Percentiles rank a stretch among this genome's conserved stretches.
Evolutionary conservation across 2,113 vertebrate species (phyloP).

Genomic region (Paraplagusia blochii): DNA sequence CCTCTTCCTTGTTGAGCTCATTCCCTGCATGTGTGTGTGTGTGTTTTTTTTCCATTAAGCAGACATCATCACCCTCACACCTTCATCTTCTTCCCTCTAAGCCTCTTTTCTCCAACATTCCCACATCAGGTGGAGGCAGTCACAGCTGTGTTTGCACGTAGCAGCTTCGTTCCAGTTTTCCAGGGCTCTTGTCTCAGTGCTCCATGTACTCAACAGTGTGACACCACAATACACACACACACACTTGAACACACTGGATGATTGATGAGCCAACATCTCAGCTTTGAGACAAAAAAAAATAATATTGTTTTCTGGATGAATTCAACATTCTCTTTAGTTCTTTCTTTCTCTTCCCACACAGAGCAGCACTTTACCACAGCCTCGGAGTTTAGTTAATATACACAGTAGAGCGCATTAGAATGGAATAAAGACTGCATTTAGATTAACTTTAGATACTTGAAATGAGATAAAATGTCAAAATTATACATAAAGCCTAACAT

Average conservation of each 20-base stretch:
- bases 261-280: constrained; percentile 59
- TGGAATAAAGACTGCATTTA: too few species aligned
- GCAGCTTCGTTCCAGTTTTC: background rate
- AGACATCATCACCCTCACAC: constrained; percentile 30
- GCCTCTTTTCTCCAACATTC: constrained; percentile 19
- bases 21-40: constrained; percentile 18
- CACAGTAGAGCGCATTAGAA: background rate
- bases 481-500: too few species aligned
- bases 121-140: constrained; percentile 30
- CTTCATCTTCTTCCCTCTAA: constrained; percentile 20
- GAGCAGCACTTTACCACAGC: constrained; percentile 7
- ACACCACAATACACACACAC: constrained; percentile 21
- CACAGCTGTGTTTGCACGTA: constrained; percentile 40
- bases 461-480: too few species aligned
- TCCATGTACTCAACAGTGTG: constrained; percentile 37
- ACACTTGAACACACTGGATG: constrained; percentile 26
- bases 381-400: constrained; percentile 20
- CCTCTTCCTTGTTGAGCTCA: constrained; percentile 14
- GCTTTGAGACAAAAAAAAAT: constrained; percentile 58
- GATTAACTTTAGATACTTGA: too few species aligned
- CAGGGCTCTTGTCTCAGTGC: constrained; percentile 13
- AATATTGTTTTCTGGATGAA: constrained; percentile 45
- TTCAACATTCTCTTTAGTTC: constrained; percentile 14
- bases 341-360: constrained; percentile 5
- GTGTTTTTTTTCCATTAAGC: constrained; percentile 46